A percentile compares a stretch with the other conserved stretches of the same genome.
Evolutionary conservation across 2,113 vertebrate species (phyloP).

Genomic region (Heterotis niloticus): DNA sequence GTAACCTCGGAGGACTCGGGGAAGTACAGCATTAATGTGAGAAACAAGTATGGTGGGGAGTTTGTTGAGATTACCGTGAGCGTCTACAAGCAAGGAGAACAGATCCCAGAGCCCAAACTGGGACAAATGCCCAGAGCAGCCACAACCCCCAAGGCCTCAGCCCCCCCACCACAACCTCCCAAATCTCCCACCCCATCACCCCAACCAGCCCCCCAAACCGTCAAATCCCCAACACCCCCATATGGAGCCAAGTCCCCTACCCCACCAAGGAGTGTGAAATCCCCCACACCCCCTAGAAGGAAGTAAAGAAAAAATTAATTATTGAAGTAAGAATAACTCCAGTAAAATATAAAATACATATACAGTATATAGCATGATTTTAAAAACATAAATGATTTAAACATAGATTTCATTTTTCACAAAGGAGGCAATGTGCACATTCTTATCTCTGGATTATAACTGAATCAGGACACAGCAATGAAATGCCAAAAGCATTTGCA

Average conservation of each 20-base stretch:
- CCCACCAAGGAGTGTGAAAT: constrained; percentile 46
- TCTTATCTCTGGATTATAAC: not conserved
- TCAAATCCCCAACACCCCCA: constrained; percentile 49
- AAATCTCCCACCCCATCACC: constrained; percentile 33
- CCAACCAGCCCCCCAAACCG: constrained; percentile 26
- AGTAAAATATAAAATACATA: not conserved
- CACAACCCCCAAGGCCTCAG: constrained; percentile 35
- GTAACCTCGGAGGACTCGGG: constrained; percentile 90
- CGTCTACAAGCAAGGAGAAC: constrained; percentile 87
- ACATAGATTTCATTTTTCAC: constrained; percentile 32
- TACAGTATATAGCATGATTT: constrained; percentile 11
- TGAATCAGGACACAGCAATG: not conserved
- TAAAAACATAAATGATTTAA: constrained; percentile 33
- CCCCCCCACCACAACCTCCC: constrained; percentile 27
- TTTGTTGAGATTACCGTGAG: constrained; percentile 95
- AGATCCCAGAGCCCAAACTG: constrained; percentile 73
- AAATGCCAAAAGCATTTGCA: not conserved
- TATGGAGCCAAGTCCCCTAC: constrained; percentile 49
- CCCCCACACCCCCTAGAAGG: constrained; percentile 43
- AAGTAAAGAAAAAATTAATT: constrained; percentile 47
- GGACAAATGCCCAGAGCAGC: constrained; percentile 63
- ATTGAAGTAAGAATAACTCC: not conserved
- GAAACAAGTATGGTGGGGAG: constrained; percentile 95
- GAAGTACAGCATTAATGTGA: constrained; percentile 91
- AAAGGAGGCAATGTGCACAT: constrained; percentile 3